phyloP scores from a whole-genome alignment of 2,888 invertebrate genomes.

The Eledona agricola region DNA sequence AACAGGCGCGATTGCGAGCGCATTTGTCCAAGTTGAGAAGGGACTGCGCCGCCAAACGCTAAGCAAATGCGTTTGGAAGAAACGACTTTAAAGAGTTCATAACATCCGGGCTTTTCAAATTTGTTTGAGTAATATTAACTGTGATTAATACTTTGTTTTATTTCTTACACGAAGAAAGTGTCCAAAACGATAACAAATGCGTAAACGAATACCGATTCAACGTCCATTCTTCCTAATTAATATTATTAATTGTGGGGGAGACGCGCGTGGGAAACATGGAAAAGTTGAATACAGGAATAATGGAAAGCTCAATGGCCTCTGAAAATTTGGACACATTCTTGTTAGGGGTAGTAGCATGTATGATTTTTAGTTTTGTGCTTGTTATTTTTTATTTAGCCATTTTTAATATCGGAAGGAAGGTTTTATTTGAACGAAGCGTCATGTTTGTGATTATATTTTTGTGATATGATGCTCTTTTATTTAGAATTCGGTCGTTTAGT shows the following conservation, averaged over 20 bases:
- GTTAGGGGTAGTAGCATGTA: constrained; percentile 19
- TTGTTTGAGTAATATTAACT: constrained; percentile 46
- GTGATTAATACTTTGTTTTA: constrained; percentile 45
- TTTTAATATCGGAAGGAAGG: constrained; percentile 1
- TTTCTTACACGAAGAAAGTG: too few species aligned
- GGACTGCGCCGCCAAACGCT: constrained; percentile 62
- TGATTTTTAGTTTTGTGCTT: constrained; percentile 24
- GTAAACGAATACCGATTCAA: too few species aligned
- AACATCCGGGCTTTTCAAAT: background rate
- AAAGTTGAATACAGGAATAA: too few species aligned
- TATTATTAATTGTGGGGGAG: too few species aligned
- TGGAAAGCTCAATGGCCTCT: too few species aligned
- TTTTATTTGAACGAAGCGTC: constrained; percentile 19
- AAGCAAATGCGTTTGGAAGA: constrained; percentile 33
- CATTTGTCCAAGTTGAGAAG: constrained; percentile 70
- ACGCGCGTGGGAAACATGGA: too few species aligned
- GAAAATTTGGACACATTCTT: too few species aligned
- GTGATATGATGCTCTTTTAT: constrained; percentile 27
- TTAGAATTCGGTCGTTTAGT: constrained; percentile 8
- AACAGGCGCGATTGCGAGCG: constrained; percentile 71
- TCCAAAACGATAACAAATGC: too few species aligned
- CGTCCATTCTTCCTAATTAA: too few species aligned
- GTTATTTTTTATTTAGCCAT: constrained; percentile 20
- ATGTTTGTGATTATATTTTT: constrained; percentile 22
- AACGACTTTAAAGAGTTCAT: constrained; percentile 21